Conservation (phyloP, 2,888 invertebrate species). For the Tortrix viridana region DNA sequence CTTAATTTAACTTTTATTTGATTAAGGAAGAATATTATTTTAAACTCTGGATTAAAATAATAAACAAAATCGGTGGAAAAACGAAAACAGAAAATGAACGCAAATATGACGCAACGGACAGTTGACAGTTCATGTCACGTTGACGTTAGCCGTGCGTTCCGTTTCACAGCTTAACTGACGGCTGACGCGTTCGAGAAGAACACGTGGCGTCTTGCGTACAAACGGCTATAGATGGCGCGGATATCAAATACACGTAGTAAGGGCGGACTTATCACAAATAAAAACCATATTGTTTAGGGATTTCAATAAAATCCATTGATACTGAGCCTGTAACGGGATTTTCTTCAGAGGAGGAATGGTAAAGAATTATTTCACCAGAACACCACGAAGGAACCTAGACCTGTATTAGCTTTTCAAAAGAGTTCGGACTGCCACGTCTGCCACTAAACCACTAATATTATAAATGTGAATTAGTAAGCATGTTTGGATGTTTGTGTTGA, state of each 20-base stretch:
- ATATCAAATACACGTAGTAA: background rate
- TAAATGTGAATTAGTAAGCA: too few relatives aligned
- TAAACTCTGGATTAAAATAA: constrained; percentile 13
- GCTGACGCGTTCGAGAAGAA: constrained; percentile 12
- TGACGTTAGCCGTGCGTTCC: constrained; percentile 33
- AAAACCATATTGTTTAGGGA: too few relatives aligned
- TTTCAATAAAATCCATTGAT: too few relatives aligned
- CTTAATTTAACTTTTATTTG: background rate
- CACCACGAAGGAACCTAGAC: too few relatives aligned
- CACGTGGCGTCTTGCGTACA: background rate
- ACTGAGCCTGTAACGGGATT: too few relatives aligned
- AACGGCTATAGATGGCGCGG: constrained; percentile 17
- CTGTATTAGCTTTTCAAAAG: too few relatives aligned
- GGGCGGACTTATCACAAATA: background rate
- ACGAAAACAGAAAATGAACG: constrained; percentile 55
- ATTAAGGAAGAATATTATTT: background rate
- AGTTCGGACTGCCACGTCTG: too few relatives aligned
- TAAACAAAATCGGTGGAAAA: constrained; percentile 52
- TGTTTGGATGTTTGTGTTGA: too few relatives aligned
- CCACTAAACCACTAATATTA: too few relatives aligned
- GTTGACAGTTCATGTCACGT: constrained; percentile 43
- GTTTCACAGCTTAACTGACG: constrained; percentile 5
- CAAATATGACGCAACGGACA: constrained; percentile 51
- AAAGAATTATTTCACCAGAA: too few relatives aligned
- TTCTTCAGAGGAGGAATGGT: too few relatives aligned